These are phyloP conservation scores for Sminthopsis crassicaudata DNA, from an alignment of 2,113 vertebrate genomes.

Conservation along the genomic window DNA sequence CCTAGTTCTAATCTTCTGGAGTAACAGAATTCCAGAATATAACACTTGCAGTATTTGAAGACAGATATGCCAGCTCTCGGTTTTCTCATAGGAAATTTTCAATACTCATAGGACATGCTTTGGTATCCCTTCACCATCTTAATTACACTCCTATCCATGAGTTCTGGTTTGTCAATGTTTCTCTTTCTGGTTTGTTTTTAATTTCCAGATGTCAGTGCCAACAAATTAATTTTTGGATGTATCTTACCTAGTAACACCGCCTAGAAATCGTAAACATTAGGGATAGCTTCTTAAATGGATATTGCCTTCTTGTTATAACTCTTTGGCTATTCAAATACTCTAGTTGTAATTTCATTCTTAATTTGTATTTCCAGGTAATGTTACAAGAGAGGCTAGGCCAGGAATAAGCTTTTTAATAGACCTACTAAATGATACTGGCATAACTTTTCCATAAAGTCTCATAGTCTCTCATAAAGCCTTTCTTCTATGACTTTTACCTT, in stretches of 20 bases:
- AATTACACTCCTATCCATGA: not conserved
- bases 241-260: not conserved
- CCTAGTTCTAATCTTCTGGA: not conserved
- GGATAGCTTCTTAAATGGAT: not conserved
- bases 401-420: not conserved
- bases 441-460: not conserved
- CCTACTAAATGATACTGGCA: not conserved
- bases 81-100: not conserved
- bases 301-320: not conserved
- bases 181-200: not conserved
- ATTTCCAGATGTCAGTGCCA: not conserved
- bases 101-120: not conserved
- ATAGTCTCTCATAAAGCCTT: not conserved
- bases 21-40: not conserved
- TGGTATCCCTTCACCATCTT: not conserved
- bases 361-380: not conserved
- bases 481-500: constrained; percentile 4
- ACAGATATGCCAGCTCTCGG: not conserved
- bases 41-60: not conserved
- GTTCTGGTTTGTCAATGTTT: not conserved
- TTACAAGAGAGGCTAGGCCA: not conserved
- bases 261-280: not conserved
- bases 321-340: not conserved
- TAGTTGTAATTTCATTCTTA: not conserved
- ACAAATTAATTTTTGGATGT: not conserved